A percentile compares a stretch with the other conserved stretches of the same genome.
phyloP scores from a whole-genome alignment of 2,113 vertebrate species.

The Mus pahari region DNA sequence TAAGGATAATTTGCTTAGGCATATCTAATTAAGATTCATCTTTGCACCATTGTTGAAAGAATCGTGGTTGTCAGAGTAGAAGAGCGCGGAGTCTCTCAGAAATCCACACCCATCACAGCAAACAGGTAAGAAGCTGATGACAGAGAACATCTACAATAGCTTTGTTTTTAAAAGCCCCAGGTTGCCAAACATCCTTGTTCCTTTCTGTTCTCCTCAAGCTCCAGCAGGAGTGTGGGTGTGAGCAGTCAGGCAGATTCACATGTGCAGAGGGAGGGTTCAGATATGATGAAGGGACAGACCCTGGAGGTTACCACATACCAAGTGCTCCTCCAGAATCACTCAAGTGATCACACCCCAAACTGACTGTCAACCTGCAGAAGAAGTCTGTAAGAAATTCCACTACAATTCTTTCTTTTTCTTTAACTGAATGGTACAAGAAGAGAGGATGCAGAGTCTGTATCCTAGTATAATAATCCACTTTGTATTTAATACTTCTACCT shows the following conservation, averaged over 20 bases:
- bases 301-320: slow-evolving; percentile 64
- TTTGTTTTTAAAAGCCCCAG: slow-evolving; percentile 22
- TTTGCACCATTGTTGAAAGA: slow-evolving; percentile 40
- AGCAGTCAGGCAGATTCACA: neutral
- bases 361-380: slow-evolving; percentile 44
- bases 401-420: slow-evolving; percentile 62
- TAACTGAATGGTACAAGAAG: slow-evolving; percentile 63
- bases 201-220: slow-evolving; percentile 56
- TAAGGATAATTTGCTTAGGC: neutral
- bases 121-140: neutral
- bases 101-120: neutral
- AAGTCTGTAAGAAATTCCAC: slow-evolving; percentile 61
- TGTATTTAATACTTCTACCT: slow-evolving; percentile 77
- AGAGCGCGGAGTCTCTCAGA: neutral
- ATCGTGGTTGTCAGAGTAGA: slow-evolving; percentile 18
- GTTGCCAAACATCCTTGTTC: neutral
- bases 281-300: slow-evolving; percentile 33
- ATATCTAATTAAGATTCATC: slow-evolving; percentile 33
- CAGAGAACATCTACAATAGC: neutral
- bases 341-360: slow-evolving; percentile 54
- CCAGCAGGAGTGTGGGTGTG: neutral
- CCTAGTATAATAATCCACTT: slow-evolving; percentile 74
- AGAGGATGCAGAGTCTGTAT: slow-evolving; percentile 53
- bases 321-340: slow-evolving; percentile 70
- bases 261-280: neutral